phyloP scores from a whole-genome alignment of 1,140 invertebrate genomes.

The Leptinotarsa lineolata region DNA sequence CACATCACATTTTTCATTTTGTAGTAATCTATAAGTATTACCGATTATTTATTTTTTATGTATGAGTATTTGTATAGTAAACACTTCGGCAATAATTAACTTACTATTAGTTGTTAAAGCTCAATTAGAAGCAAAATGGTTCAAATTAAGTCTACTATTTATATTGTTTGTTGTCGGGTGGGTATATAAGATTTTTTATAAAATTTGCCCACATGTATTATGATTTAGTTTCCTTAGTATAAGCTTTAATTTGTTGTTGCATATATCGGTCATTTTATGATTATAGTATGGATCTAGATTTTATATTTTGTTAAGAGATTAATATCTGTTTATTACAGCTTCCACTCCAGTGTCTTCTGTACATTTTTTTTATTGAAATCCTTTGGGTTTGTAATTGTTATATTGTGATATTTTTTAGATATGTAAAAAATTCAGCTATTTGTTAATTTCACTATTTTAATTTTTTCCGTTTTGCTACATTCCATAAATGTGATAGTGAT shows the following conservation, averaged over 20 bases:
- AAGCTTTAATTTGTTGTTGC: neutral
- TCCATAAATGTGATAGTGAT: neutral
- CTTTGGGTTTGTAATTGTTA: neutral
- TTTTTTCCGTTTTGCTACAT: neutral
- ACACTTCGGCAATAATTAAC: no score
- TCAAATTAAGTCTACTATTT: no score
- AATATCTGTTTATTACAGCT: neutral
- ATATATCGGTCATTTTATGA: neutral
- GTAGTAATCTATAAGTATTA: no score
- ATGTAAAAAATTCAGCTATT: neutral
- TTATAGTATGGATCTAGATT: neutral
- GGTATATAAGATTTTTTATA: no score
- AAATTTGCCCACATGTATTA: neutral
- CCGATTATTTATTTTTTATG: no score
- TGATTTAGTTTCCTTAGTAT: neutral
- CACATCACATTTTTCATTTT: no score
- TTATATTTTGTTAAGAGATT: neutral
- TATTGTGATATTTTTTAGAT: conserved; percentile 2
- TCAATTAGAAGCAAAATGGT: no score
- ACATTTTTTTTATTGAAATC: neutral
- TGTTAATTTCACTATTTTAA: neutral
- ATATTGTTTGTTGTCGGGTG: no score
- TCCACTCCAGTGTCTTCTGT: neutral
- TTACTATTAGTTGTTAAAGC: no score
- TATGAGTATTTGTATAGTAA: no score